Base-by-base conservation (phyloP, 2,797 vertebrate genomes). In the Alectoris magna region DNA sequence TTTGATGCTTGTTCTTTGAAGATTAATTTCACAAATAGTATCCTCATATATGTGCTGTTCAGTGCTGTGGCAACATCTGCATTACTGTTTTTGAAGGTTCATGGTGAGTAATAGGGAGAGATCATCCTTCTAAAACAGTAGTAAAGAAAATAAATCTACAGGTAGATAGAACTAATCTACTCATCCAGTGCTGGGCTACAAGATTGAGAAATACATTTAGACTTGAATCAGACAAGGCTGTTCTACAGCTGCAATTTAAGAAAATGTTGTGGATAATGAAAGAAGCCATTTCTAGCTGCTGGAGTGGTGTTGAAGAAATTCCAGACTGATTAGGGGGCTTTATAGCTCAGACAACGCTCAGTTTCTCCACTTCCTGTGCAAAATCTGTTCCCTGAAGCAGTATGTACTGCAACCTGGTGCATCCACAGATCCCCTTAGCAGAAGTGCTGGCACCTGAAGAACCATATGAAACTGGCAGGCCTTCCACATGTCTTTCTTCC, bases 361-460 rank as follows among this genome's bases (percentile, higher is more conserved):
- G 17, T 2, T 74, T 81, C 10, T 74, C 24, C 19, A 62, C 31
- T 48, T 23, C 31, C 56, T 67, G 26, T 70, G 29, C 7, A 46
- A 59, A 88, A 56, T 3, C 4, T 6, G 26, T 14, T 70, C 60
- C 53, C 27, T 49, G 64, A 84, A 81, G n/a, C 8, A 21, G 29
- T 59, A 26, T 3, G 15, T n/a, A 3, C 14, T n/a, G 8, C 11
- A 59, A 5, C 29, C 81, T 70, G 2, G 8, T 76, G 31, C 0
- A 0, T 49, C 24, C 5, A 9, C n/a, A 69, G 34, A 48, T 70
- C 55, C n/a, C 29, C 39, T 70, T 29, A 64, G 3, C 44, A 74
- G 64, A 84, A 72, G 64, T 41, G 27, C 11, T 53, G 36, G 12
- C 59, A 31, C 19, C 41, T 63, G 49, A 83, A 62, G 14, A 12